These are phyloP conservation scores for Eueides isabella DNA, from an alignment of 1,140 invertebrate genomes.

Conservation along the genomic window DNA sequence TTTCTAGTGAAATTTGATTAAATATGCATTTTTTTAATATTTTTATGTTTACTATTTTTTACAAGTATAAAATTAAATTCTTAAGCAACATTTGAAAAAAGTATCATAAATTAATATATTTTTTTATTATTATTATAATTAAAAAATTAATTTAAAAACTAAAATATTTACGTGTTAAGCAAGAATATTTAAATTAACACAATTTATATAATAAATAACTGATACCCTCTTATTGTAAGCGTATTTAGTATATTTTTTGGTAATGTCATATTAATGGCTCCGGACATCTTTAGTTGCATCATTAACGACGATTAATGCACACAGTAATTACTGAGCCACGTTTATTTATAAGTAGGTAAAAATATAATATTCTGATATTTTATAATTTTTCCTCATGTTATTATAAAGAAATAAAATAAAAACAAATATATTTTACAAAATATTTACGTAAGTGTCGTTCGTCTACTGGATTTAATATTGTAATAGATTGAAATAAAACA, in stretches of 20 bases:
- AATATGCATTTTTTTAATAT: too few species aligned
- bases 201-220: neutral
- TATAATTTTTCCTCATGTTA: neutral
- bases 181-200: neutral
- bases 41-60: too few species aligned
- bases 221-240: neutral
- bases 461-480: neutral
- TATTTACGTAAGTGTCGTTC: neutral
- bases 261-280: conserved; percentile 3
- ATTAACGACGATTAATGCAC: conserved; percentile 3
- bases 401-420: neutral
- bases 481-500: neutral
- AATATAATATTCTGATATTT: neutral
- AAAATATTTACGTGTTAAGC: too few species aligned
- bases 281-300: conserved; percentile 4
- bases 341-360: conserved; percentile 6
- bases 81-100: too few species aligned
- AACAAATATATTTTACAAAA: conserved; percentile 2
- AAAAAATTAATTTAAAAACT: too few species aligned
- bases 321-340: conserved; percentile 8
- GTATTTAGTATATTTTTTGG: neutral
- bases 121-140: too few species aligned
- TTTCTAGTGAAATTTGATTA: too few species aligned
- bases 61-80: too few species aligned
- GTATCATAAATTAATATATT: too few species aligned